Evolutionary conservation across 1,140 invertebrate genomes (phyloP), one percentile per base, ranked within the genome.

Genomic region (Bilobella aurantiaca): DNA sequence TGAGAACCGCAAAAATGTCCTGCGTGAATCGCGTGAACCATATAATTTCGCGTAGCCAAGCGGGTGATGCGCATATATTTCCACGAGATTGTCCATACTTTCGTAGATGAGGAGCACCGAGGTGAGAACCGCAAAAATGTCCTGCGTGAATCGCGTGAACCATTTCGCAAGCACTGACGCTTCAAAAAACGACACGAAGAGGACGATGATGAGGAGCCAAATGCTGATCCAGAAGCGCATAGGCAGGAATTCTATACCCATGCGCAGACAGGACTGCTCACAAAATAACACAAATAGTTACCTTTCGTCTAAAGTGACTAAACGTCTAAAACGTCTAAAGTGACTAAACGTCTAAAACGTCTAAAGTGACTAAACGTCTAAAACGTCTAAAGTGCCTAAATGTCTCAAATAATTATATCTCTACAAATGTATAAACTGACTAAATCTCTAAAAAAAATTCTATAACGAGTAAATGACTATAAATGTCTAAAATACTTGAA

Each of bases 51-150:
- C n/a, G n/a, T n/a, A n/a, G 49, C 21, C 27, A 29, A 72, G 58
- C 16, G 70, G 86, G 60, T 71, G 68, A 73, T 68, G 8, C 16
- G 53, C 63, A 62, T 70, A 73, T 46, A 73, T 61, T 58, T 73
- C 68, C 12, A 64, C 82, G 16, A 95, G 77, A 75, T 94, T 96
- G 65, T 86, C 85, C 58, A 92, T 81, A 47, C 88, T 88, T 76
- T 95, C 92, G 63, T 89, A 85, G 68, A 98, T 96, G 75, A 96
- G 97, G 62, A 98, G 87, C 32, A 96, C 78, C 1, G 93, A 94
- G 69, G 98, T 97, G 3, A 98, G 80, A 3, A 92, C 90, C 1
- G 93, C 91, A 78, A 98, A 98, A 42, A 98, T 96, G 77, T 99
- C 96, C 77, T 98, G 92, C 0, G 93, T 96, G 77, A 99, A 99